These are phyloP conservation scores for Troglohyphantes excavatus DNA, from an alignment of 2,888 invertebrate genomes.

Conservation along the genomic window DNA sequence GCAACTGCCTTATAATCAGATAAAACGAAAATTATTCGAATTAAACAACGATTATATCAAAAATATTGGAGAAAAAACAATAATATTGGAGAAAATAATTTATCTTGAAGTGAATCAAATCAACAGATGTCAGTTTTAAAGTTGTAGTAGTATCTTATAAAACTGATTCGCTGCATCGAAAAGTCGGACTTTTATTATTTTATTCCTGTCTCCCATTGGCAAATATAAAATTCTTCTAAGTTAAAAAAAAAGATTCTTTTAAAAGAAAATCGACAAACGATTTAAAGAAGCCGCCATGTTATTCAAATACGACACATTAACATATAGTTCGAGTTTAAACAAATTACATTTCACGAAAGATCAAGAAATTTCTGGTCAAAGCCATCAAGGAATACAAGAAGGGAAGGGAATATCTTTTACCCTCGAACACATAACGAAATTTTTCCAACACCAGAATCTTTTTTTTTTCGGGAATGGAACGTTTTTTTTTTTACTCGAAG, in stretches of 20 bases:
- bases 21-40: too few relatives aligned
- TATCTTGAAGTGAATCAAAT: neutral
- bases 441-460: neutral
- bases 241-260: neutral
- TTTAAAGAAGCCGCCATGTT: neutral
- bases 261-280: neutral
- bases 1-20: too few relatives aligned
- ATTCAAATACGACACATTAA: constrained; percentile 7
- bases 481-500: too few relatives aligned
- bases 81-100: neutral
- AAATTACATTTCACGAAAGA: neutral
- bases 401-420: neutral
- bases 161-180: too few relatives aligned
- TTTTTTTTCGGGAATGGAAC: neutral
- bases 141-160: too few relatives aligned
- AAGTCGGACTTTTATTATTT: too few relatives aligned
- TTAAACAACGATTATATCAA: too few relatives aligned
- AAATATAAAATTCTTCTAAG: neutral
- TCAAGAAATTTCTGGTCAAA: neutral
- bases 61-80: too few relatives aligned
- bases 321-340: constrained; percentile 6
- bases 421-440: neutral
- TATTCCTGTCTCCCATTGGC: neutral
- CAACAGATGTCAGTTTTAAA: neutral
- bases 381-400: neutral